Evolutionary conservation across 1,140 invertebrate genomes (phyloP), one percentile per base, ranked within the genome.

Genomic region (Cephus cinctus): DNA sequence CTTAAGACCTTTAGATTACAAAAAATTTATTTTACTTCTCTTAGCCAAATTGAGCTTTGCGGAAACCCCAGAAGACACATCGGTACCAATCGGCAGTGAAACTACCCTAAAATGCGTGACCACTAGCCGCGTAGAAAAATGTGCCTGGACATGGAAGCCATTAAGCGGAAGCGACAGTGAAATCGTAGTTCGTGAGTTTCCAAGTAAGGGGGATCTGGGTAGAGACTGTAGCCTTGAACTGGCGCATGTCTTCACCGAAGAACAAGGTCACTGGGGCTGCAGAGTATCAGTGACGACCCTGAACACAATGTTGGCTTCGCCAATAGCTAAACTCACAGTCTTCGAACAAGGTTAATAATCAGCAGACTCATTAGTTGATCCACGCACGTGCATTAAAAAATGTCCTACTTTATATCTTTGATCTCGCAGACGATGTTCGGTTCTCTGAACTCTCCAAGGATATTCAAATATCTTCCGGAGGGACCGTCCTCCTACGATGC

Each of bases 391-490:
- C n/a, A n/a, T n/a, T n/a, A n/a, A n/a, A n/a, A n/a, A n/a, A n/a
- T n/a, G n/a, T n/a, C n/a, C n/a, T n/a, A 1, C 21, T 38, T 38
- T 38, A 14, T n/a, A 14, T 20, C 12, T 21, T 23, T 4, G 6
- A 25, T 6, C 25, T 25, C 4, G 39, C 52, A 77, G 74, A 69
- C 9, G 70, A 71, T 2, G 57, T 77, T 0, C 65, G 61, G 6
- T 77, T 77, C 53, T 73, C 71, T 0, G 69, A 77, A 44, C 43
- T 77, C 4, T 76, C 72, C 8, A 59, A 74, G 32, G 69, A 76
- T 45, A 74, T 77, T 14, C 72, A 76, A 42, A 69, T 76, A 34
- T 65, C 74, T 1, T 63, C 66, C 4, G 75, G 75, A 1, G 61
- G 69, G 0, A 68, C 61, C 22, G 63, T 76, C 11, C 58, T 65